Percentiles rank a stretch among this genome's conserved stretches.
phyloP scores from a whole-genome alignment of 2,888 invertebrate species.

The Chaetoderma sp. region DNA sequence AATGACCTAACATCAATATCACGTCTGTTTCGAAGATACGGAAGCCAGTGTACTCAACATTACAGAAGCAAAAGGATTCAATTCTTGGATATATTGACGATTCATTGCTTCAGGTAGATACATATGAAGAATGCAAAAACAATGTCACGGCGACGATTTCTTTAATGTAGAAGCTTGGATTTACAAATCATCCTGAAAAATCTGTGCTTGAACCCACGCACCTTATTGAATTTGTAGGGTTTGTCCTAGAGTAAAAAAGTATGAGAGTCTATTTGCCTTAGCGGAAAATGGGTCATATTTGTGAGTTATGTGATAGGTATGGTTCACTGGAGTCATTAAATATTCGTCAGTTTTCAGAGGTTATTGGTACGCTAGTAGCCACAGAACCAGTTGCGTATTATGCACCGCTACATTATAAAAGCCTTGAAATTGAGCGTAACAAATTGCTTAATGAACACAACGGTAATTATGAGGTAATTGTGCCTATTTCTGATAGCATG shows the following conservation, averaged over 20 bases:
- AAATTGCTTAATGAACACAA: slow-evolving; percentile 16
- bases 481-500: background rate
- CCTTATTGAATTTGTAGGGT: no score
- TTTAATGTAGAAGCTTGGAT: background rate
- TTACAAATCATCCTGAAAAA: slow-evolving; percentile 10
- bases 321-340: no score
- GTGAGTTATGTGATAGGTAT: no score
- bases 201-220: background rate
- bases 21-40: slow-evolving; percentile 6
- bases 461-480: slow-evolving; percentile 16
- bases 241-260: no score
- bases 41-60: background rate
- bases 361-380: no score
- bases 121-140: background rate
- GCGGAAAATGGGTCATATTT: no score
- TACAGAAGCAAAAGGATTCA: background rate
- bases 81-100: slow-evolving; percentile 9
- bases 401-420: no score
- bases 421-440: no score
- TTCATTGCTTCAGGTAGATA: background rate
- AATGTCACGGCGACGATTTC: background rate
- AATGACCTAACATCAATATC: slow-evolving; percentile 15
- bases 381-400: no score
- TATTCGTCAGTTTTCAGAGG: no score
- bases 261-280: no score